Evolutionary conservation across 2,888 invertebrate genomes (phyloP), one percentile per base, ranked within the genome.

Genomic region (Callyntrura sp.): DNA sequence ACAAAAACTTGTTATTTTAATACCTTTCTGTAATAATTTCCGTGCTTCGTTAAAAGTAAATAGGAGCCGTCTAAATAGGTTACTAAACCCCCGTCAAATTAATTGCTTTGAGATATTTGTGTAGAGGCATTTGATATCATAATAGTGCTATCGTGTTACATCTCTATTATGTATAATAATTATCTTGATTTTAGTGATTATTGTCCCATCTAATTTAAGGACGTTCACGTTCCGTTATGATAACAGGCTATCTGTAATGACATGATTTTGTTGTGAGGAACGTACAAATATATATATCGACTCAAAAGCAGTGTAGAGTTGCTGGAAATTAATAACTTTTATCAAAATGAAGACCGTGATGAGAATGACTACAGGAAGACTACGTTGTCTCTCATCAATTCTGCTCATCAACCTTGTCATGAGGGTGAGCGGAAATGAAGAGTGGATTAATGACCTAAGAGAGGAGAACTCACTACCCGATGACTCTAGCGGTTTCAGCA

Each of bases 381-480:
- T 43, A 8, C 14, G 6, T 60, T 48, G 23, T 57, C 60, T 76
- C 25, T 62, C 5, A 85, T 85, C 76, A 35, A 62, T 85, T 73
- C 14, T 68, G 14, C 43, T 83, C 68, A 43, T 85, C 35, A n/a
- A 55, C 76, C 55, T 85, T 85, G 51, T 57, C 73, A 85, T 73
- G n/a, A n/a, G n/a, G 23, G 9, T 35, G 25, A 65, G 35, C 60
- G 85, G 85, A 62, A 85, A 62, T 62, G 85, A 76, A 28, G 85
- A 73, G 12, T 76, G 85, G 85, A 85, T 85, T 85, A 85, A 60
- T 60, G 76, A 70, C n/a, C 11, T 48, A 20, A 14, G 73, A 17
- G 48, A 84, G 17, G 62, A 68, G 28, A 73, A 4, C 17, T 14
- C 23, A 12, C 14, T 35, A 28, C 60, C 2, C 14, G 25, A 84